Evolutionary conservation across 1,140 invertebrate genomes (phyloP).

Genomic region (Chironomus striatipennis): DNA sequence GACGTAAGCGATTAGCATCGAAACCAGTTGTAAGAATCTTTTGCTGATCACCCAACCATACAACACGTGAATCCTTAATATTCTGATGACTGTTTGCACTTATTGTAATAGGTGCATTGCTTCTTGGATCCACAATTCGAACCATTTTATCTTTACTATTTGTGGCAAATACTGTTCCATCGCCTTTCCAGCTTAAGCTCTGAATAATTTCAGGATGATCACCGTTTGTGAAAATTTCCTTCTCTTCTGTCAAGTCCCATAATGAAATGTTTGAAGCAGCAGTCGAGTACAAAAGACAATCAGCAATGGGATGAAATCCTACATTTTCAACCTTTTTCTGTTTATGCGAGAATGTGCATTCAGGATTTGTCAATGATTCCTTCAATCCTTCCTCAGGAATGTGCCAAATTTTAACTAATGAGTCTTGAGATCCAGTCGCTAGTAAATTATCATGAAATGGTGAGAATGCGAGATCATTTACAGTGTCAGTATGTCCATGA

Average conservation of each 20-base stretch:
- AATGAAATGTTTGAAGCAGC: conserved; percentile 73
- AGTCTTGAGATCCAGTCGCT: conserved; percentile 85
- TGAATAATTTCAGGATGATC: conserved; percentile 79
- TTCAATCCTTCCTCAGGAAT: conserved; percentile 71
- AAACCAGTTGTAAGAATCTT: conserved; percentile 75
- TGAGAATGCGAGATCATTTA: conserved; percentile 91
- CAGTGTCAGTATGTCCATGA: conserved; percentile 78
- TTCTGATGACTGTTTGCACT: conserved; percentile 70
- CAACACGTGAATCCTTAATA: conserved; percentile 81
- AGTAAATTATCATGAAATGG: conserved; percentile 88
- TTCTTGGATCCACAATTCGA: conserved; percentile 69
- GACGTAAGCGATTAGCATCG: conserved; percentile 64
- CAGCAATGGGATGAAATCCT: conserved; percentile 78
- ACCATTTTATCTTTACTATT: conserved; percentile 78
- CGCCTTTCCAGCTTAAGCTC: conserved; percentile 72
- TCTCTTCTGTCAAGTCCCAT: conserved; percentile 76
- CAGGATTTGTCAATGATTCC: conserved; percentile 67
- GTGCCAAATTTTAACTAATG: conserved; percentile 78
- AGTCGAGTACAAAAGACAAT: conserved; percentile 71
- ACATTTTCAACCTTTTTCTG: conserved; percentile 77
- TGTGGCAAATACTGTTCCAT: conserved; percentile 47
- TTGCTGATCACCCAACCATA: conserved; percentile 78
- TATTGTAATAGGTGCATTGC: conserved; percentile 51
- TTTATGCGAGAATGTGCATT: conserved; percentile 70
- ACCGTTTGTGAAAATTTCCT: conserved; percentile 65